A percentile compares a stretch with the other conserved stretches of the same genome.
These are phyloP conservation scores for Muschampia plurimacula DNA, from an alignment of 2,888 invertebrate genomes.

Conservation along the genomic window DNA sequence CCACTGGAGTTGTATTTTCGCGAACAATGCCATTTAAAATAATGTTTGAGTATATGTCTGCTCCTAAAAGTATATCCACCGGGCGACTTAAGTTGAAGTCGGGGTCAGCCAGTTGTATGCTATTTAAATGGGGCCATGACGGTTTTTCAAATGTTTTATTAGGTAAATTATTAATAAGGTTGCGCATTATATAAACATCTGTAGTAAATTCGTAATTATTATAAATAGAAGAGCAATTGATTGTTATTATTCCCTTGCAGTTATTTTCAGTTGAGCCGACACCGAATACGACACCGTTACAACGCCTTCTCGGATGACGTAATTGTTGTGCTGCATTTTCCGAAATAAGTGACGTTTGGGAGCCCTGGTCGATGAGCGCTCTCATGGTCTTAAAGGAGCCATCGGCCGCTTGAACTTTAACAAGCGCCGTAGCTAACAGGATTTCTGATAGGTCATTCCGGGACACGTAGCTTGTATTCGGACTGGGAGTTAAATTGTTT, in stretches of 20 bases:
- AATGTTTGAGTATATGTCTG: slow-evolving; percentile 39
- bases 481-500: neutral
- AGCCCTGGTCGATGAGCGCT: slow-evolving; percentile 40
- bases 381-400: slow-evolving; percentile 29
- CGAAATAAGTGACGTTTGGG: slow-evolving; percentile 35
- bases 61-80: slow-evolving; percentile 23
- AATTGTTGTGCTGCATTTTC: slow-evolving; percentile 38
- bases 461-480: slow-evolving; percentile 12
- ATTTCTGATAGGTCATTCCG: slow-evolving; percentile 17
- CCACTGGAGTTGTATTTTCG: slow-evolving; percentile 20
- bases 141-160: slow-evolving; percentile 30
- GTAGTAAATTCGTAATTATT: neutral
- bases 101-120: slow-evolving; percentile 44
- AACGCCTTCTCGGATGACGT: neutral
- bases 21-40: slow-evolving; percentile 40
- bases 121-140: slow-evolving; percentile 37
- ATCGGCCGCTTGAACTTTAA: slow-evolving; percentile 33
- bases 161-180: slow-evolving; percentile 7
- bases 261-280: no score
- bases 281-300: no score
- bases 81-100: neutral
- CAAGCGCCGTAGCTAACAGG: slow-evolving; percentile 39
- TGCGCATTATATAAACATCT: slow-evolving; percentile 29
- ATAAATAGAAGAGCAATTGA: no score
- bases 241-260: no score